Conservation (phyloP, 2,888 invertebrate genomes). For the Ophion costatus region DNA sequence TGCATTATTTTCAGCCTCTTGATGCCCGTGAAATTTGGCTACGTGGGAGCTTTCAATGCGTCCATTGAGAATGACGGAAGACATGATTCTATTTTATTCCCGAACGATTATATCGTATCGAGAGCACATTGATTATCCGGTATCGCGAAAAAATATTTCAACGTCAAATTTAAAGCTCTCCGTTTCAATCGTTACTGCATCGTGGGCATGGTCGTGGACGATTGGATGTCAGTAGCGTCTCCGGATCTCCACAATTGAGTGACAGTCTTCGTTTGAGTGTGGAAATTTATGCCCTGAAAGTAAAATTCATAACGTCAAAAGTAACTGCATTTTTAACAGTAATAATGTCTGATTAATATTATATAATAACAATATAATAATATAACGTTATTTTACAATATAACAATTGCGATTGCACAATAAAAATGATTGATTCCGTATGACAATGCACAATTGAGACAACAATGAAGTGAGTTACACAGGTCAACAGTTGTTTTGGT, state of each 20-base stretch:
- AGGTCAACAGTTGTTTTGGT: too few relatives aligned
- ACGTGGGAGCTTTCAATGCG: background rate
- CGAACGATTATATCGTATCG: background rate
- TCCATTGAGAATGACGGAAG: conserved; percentile 48
- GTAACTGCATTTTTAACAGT: too few relatives aligned
- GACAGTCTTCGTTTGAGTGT: conserved; percentile 98
- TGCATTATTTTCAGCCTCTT: conserved; percentile 45
- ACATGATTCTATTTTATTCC: conserved; percentile 27
- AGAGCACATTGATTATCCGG: background rate
- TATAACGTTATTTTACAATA: too few relatives aligned
- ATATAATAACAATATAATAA: too few relatives aligned
- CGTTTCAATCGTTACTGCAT: conserved; percentile 85
- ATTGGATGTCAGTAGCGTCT: conserved; percentile 90
- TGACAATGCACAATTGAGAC: background rate
- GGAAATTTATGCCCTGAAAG: conserved; percentile 95
- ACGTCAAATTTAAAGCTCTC: background rate
- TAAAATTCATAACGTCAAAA: too few relatives aligned
- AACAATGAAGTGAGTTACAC: background rate
- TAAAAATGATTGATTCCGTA: background rate
- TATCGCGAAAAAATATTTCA: background rate
- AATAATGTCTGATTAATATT: too few relatives aligned
- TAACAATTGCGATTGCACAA: background rate
- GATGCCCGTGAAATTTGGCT: conserved; percentile 8
- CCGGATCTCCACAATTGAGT: conserved; percentile 97
- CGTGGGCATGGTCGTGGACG: conserved; percentile 95